Percentiles rank a stretch among this genome's conserved stretches.
phyloP scores from a whole-genome alignment of 2,888 invertebrate species.

The Stegana nigrithorax region DNA sequence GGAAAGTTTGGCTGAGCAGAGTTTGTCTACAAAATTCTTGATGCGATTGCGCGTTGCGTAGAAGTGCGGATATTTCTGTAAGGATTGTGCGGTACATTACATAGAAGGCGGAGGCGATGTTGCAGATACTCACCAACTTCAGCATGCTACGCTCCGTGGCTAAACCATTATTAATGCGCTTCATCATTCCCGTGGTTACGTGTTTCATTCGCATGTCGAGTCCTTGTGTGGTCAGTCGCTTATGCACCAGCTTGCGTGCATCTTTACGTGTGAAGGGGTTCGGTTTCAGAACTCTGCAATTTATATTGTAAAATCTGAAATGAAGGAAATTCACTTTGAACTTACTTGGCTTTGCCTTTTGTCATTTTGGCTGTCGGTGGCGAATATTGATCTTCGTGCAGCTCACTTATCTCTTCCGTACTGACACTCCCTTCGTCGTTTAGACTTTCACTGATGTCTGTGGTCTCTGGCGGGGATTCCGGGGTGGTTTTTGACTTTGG shows the following conservation, averaged over 20 bases:
- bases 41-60: slow-evolving; percentile 59
- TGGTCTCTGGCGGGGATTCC: slow-evolving; percentile 35
- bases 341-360: slow-evolving; percentile 35
- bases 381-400: no score
- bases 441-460: slow-evolving; percentile 54
- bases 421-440: slow-evolving; percentile 43
- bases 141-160: slow-evolving; percentile 45
- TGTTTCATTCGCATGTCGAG: slow-evolving; percentile 41
- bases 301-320: not conserved
- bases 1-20: slow-evolving; percentile 53
- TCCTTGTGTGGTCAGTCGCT: slow-evolving; percentile 42
- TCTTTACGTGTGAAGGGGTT: slow-evolving; percentile 46
- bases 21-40: slow-evolving; percentile 57
- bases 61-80: slow-evolving; percentile 54
- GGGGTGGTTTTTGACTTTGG: not conserved
- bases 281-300: slow-evolving; percentile 27
- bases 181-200: slow-evolving; percentile 40
- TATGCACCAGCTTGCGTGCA: slow-evolving; percentile 43
- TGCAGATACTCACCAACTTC: slow-evolving; percentile 45
- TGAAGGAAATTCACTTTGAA: not conserved
- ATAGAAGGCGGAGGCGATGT: not conserved
- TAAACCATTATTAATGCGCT: slow-evolving; percentile 40
- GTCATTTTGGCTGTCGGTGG: slow-evolving; percentile 33
- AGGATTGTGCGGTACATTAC: not conserved
- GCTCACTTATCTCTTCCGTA: no score